Conservation (phyloP, 2,888 invertebrate species). For the Tenthredo amoena region DNA sequence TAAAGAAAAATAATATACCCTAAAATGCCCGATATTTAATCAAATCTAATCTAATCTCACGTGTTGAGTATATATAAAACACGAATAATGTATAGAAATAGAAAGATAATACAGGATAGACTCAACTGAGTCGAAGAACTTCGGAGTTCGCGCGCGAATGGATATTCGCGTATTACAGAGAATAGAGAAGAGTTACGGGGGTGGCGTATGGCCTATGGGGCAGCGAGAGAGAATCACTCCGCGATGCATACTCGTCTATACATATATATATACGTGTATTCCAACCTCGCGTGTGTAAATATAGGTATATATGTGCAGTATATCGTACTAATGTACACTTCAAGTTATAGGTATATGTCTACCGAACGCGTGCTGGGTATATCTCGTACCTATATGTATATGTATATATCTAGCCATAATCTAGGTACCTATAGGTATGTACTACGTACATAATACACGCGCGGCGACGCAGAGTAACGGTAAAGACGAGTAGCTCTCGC, state of each 20-base stretch:
- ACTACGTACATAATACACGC: background rate
- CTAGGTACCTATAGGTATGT: background rate
- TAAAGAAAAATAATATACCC: background rate
- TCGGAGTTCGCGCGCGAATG: background rate
- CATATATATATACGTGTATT: background rate
- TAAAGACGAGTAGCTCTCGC: slow-evolving; percentile 63
- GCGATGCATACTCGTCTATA: background rate
- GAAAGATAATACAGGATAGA: background rate
- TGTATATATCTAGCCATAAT: background rate
- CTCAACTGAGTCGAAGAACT: background rate
- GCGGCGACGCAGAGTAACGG: slow-evolving; percentile 64
- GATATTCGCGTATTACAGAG: background rate
- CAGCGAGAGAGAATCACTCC: background rate
- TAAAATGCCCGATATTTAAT: background rate
- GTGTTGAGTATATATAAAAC: background rate
- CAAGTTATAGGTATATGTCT: background rate
- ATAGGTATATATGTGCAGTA: background rate
- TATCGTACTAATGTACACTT: background rate
- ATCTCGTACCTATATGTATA: background rate
- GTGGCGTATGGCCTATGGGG: background rate
- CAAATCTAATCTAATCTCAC: background rate
- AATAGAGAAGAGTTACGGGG: background rate
- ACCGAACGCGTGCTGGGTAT: background rate
- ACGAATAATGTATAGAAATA: background rate
- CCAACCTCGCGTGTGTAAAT: background rate